Percentiles rank a stretch among this genome's conserved stretches.
Evolutionary conservation across 2,113 vertebrate genomes (phyloP).

Genomic region (Chloropsis cyanopogon): DNA sequence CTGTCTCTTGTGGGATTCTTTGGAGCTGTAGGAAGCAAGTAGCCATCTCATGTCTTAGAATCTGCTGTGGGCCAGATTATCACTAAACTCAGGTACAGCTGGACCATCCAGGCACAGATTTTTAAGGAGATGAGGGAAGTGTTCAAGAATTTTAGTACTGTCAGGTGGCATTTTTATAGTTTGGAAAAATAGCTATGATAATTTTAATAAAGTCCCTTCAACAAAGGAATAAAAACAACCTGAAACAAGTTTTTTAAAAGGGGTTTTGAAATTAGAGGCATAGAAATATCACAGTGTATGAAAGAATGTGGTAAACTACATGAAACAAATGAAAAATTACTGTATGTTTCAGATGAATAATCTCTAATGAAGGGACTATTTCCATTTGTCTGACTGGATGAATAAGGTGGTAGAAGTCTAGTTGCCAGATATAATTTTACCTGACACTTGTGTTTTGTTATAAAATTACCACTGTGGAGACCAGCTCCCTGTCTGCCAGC

Average conservation of each 20-base stretch:
- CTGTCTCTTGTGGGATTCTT: not conserved
- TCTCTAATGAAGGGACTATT: not conserved
- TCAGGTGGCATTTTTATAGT: not conserved
- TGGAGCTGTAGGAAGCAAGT: not conserved
- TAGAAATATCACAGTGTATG: not conserved
- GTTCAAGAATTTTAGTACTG: not conserved
- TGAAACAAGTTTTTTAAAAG: not conserved
- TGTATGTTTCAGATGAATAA: not conserved
- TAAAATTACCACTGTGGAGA: conserved; percentile 39
- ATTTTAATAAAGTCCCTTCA: not conserved
- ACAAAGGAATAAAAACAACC: not conserved
- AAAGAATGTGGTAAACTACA: not conserved
- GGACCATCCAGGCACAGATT: not conserved
- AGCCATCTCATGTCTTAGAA: not conserved
- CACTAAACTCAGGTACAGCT: not conserved
- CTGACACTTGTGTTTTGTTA: conserved; percentile 51
- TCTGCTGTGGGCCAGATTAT: not conserved
- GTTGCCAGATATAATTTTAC: conserved; percentile 42
- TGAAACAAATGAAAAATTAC: not conserved
- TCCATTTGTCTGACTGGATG: not conserved
- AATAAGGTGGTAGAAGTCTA: not conserved
- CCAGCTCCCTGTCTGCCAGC: conserved; percentile 33
- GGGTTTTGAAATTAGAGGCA: not conserved
- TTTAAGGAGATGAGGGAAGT: not conserved
- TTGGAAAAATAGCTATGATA: not conserved